Base-by-base conservation (phyloP, 2,888 invertebrate genomes). In the Campoplex capitator region DNA sequence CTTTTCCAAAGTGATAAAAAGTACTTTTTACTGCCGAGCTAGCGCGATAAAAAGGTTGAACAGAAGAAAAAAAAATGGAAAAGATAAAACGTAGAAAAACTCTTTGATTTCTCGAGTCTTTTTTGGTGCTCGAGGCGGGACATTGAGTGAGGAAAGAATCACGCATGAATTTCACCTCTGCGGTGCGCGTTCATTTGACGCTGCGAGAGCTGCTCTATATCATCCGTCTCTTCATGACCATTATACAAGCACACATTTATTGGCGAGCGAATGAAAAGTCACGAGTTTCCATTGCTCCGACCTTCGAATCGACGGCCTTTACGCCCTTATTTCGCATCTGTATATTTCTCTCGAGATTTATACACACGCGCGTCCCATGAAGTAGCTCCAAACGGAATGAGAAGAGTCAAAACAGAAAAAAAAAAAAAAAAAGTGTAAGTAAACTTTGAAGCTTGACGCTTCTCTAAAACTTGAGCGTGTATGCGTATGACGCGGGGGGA, bases 161-260 rank as follows among this genome's bases (percentile, higher is more conserved):
- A 80, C 79, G 76, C 83, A 81, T 51, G 42, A 74, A 82, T 54
- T 75, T 58, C 32, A 77, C 83, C 79, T 76, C 51, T 78, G 23
- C 23, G 42, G 38, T 83, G 68, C 88, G 88, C 89, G 89, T 90
- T 90, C 89, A 88, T 90, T 89, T 89, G 89, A 88, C 89, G 90
- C 86, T 73, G 62, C 78, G 83, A 65, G 83, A 65, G 67, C 74
- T 65, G 65, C 77, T 45, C 23, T 23, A 23, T 23, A 79, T 71
- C 78, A 56, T 77, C 68, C 65, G 65, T 76, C 86, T 65, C 58
- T 23, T 83, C 42, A 42, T 75, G 62, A 48, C 58, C 67, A 51
- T 78, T 28, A 23, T 23, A 54, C 54, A 78, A 48, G 42, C n/a
- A 38, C 18, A 51, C 56, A 51, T 67, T n/a, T 35, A 67, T 38